These are phyloP conservation scores for Tragopan temminckii DNA, from an alignment of 2,797 vertebrate species.

Conservation along the genomic window DNA sequence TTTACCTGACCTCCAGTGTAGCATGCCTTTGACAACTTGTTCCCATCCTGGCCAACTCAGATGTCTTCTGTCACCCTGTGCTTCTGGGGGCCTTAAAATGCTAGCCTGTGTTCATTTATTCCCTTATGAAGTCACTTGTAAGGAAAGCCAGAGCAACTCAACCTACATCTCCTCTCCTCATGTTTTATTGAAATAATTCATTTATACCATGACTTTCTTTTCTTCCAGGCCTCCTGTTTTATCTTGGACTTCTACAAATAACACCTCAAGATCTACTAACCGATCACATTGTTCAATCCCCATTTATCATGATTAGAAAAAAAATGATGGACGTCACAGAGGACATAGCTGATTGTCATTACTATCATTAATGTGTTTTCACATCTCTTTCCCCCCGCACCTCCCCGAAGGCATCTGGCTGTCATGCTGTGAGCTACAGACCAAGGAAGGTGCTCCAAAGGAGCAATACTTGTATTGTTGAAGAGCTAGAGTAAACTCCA, in stretches of 20 bases:
- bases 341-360: too few species aligned
- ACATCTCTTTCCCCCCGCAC: too few species aligned
- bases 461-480: background rate
- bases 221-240: background rate
- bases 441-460: background rate
- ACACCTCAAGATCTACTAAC: background rate
- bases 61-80: background rate
- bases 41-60: background rate
- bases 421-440: background rate
- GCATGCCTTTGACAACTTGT: background rate
- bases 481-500: background rate
- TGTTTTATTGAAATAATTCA: background rate
- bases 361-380: background rate
- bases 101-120: background rate
- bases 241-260: background rate
- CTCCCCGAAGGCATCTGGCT: background rate
- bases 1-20: too few species aligned
- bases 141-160: too few species aligned
- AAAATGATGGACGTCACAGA: background rate
- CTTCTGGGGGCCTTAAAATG: background rate
- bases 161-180: background rate
- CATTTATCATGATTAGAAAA: background rate
- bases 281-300: background rate
- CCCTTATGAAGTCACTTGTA: accelerated
- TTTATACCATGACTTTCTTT: background rate